Evolutionary conservation across 2,113 vertebrate genomes (phyloP).

Genomic region (Megaceryle maxima): DNA sequence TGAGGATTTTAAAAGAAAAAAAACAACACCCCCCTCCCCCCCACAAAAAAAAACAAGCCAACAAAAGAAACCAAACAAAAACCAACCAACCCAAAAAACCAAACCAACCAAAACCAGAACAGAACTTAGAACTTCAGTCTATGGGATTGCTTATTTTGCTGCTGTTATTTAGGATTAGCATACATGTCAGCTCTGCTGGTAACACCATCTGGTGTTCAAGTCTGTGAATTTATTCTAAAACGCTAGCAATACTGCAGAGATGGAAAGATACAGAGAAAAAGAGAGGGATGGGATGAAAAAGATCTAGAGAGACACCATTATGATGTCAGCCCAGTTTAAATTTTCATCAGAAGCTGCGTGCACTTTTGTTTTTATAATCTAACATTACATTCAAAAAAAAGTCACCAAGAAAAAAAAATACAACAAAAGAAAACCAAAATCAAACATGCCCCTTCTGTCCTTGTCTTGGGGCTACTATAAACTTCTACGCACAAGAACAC

Average conservation of each 20-base stretch:
- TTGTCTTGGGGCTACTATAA: conserved; percentile 81
- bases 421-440: background rate
- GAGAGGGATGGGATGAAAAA: conserved; percentile 21
- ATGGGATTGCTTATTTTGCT: conserved; percentile 32
- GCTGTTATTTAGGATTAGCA: conserved; percentile 60
- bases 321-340: conserved; percentile 70
- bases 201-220: conserved; percentile 59
- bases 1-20: conserved; percentile 1
- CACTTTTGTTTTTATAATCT: conserved; percentile 89
- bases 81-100: too few species aligned
- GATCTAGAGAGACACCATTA: conserved; percentile 69
- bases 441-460: conserved; percentile 66
- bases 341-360: conserved; percentile 92
- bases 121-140: conserved; percentile 31
- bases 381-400: conserved; percentile 82
- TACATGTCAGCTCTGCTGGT: conserved; percentile 67
- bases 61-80: too few species aligned
- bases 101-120: background rate
- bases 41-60: too few species aligned
- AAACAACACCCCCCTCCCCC: too few species aligned
- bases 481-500: conserved; percentile 84
- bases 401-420: background rate
- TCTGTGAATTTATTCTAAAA: conserved; percentile 63
- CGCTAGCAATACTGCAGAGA: conserved; percentile 50
- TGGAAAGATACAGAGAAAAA: conserved; percentile 48